Conservation (phyloP, 2,113 vertebrate genomes). For the Ovis canadensis region DNA sequence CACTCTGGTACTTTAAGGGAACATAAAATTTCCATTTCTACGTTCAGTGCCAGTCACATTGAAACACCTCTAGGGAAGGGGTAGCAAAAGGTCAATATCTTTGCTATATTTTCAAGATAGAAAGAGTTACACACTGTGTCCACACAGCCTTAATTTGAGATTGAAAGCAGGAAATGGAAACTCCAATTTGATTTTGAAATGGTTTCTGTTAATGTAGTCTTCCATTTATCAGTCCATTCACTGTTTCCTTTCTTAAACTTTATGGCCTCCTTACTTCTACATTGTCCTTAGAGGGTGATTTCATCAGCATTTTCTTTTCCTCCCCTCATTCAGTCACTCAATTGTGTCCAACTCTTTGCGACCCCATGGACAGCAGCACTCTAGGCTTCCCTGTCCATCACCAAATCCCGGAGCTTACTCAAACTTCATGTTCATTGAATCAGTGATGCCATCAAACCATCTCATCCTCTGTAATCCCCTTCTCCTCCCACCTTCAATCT, state of each 20-base stretch:
- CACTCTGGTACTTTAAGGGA: not conserved
- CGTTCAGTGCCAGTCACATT: not conserved
- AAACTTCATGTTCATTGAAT: not conserved
- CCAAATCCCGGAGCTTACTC: not conserved
- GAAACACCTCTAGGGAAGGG: not conserved
- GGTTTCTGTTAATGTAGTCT: not conserved
- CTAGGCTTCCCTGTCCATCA: not conserved
- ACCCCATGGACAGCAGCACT: not conserved
- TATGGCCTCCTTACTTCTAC: not conserved
- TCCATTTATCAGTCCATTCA: not conserved
- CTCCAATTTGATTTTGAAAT: constrained; percentile 22
- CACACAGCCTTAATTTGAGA: not conserved
- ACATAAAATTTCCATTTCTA: not conserved
- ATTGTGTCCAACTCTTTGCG: not conserved
- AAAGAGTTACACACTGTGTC: not conserved
- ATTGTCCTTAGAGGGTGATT: constrained; percentile 11
- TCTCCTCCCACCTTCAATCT: not conserved
- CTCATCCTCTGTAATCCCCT: not conserved
- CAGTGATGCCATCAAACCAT: not conserved
- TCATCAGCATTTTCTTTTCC: not conserved
- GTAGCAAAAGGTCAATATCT: not conserved
- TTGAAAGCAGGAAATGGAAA: not conserved
- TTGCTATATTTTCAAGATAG: not conserved
- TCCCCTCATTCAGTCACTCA: not conserved
- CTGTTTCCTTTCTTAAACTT: not conserved